Conservation (phyloP, 1,140 invertebrate genomes). For the Maniola jurtina region DNA sequence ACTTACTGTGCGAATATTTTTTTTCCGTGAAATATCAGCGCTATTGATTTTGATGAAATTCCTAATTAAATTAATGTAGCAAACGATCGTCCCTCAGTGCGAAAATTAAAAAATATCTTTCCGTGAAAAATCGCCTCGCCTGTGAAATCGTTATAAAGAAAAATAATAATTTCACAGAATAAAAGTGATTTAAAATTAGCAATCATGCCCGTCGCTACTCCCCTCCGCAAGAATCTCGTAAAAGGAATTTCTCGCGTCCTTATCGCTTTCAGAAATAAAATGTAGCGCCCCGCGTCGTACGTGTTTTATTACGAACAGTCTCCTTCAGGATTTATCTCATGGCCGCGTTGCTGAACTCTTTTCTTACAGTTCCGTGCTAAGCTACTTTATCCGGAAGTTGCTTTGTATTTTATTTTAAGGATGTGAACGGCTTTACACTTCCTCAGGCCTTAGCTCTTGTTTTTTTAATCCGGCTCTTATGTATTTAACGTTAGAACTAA, state of each 20-base stretch:
- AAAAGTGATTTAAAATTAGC: too few species aligned
- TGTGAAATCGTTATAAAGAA: too few species aligned
- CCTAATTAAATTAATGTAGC: too few species aligned
- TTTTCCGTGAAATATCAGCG: too few species aligned
- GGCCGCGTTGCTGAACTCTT: slow-evolving; percentile 46
- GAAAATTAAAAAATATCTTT: too few species aligned
- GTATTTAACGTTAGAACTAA: background rate
- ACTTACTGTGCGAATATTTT: too few species aligned
- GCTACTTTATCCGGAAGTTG: slow-evolving; percentile 31
- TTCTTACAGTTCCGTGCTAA: slow-evolving; percentile 27
- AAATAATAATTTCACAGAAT: too few species aligned
- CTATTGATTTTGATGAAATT: too few species aligned
- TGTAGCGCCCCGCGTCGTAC: slow-evolving; percentile 62
- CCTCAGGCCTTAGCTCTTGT: background rate
- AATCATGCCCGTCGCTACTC: too few species aligned
- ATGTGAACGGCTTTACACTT: slow-evolving; percentile 14
- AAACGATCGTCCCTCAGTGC: too few species aligned
- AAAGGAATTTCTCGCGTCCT: slow-evolving; percentile 73
- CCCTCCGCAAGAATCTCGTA: slow-evolving; percentile 64
- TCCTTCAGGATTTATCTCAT: slow-evolving; percentile 70
- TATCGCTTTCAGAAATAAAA: slow-evolving; percentile 77
- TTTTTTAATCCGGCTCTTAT: background rate
- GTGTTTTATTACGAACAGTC: slow-evolving; percentile 73
- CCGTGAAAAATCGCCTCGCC: too few species aligned
- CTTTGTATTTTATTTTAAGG: slow-evolving; percentile 26